Evolutionary conservation across 2,797 vertebrate genomes (phyloP).

Genomic region (Neosalanx taihuensis): DNA sequence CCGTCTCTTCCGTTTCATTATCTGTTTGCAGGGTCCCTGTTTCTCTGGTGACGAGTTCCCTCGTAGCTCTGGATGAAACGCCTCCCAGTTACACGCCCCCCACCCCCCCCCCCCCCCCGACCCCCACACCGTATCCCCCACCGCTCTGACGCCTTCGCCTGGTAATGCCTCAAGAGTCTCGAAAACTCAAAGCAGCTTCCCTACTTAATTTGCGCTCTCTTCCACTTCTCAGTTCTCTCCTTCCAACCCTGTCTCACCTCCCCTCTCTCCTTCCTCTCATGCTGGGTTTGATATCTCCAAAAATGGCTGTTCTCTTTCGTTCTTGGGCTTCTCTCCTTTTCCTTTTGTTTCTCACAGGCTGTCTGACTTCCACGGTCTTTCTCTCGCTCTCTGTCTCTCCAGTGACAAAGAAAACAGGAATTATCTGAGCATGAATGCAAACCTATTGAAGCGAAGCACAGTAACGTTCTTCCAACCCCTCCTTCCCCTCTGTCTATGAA

Average conservation of each 20-base stretch:
- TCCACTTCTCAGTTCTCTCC: no score
- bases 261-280: no score
- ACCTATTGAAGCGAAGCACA: not conserved
- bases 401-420: no score
- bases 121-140: no score
- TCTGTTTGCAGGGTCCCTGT: no score
- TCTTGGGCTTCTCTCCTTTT: not conserved
- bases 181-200: not conserved
- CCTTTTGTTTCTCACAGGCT: not conserved
- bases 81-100: no score
- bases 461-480: not conserved
- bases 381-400: constrained; percentile 9
- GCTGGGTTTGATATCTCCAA: no score
- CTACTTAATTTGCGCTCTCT: not conserved
- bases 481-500: not conserved
- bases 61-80: no score
- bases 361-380: not conserved
- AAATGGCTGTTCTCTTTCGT: no score
- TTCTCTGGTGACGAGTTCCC: no score
- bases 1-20: not conserved
- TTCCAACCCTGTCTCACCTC: no score
- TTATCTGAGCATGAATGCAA: not conserved
- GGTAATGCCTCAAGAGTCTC: not conserved
- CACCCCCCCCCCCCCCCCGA: no score
- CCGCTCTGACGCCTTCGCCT: not conserved